These are phyloP conservation scores for Spondyliosoma cantharus DNA, from an alignment of 2,797 vertebrate species.

Conservation along the genomic window DNA sequence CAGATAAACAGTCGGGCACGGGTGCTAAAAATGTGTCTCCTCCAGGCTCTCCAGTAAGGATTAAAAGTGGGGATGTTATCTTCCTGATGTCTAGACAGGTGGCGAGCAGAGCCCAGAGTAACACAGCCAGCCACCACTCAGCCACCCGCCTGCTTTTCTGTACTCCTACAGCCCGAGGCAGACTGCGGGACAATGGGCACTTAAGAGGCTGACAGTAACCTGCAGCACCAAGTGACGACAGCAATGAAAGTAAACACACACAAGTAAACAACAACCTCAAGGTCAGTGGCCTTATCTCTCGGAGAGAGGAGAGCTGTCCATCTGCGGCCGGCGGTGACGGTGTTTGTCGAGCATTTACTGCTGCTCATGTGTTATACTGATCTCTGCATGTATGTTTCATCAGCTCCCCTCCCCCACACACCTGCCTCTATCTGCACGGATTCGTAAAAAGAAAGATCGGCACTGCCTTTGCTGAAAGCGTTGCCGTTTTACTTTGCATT, in stretches of 20 bases:
- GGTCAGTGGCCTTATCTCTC: constrained; percentile 70
- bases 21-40: constrained; percentile 64
- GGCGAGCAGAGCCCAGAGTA: constrained; percentile 64
- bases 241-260: constrained; percentile 45
- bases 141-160: constrained; percentile 51
- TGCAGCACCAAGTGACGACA: constrained; percentile 54
- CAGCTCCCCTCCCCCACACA: constrained; percentile 1
- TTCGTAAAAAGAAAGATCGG: constrained; percentile 37
- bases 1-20: constrained; percentile 60
- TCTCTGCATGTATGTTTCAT: constrained; percentile 55
- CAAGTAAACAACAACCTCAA: constrained; percentile 58
- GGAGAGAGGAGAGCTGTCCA: constrained; percentile 45
- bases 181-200: constrained; percentile 71
- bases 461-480: constrained; percentile 11
- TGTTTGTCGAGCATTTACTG: constrained; percentile 60
- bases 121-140: constrained; percentile 51
- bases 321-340: constrained; percentile 41
- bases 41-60: constrained; percentile 61
- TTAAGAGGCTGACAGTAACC: constrained; percentile 67
- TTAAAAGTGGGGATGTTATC: constrained; percentile 76
- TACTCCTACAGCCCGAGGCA: constrained; percentile 58
- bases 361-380: constrained; percentile 48
- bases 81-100: constrained; percentile 79
- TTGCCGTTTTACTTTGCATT: constrained; percentile 43
- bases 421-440: constrained; percentile 21